A percentile compares a stretch with the other conserved stretches of the same genome.
These are phyloP conservation scores for Entomobrya proxima DNA, from an alignment of 2,888 invertebrate species.

Conservation along the genomic window DNA sequence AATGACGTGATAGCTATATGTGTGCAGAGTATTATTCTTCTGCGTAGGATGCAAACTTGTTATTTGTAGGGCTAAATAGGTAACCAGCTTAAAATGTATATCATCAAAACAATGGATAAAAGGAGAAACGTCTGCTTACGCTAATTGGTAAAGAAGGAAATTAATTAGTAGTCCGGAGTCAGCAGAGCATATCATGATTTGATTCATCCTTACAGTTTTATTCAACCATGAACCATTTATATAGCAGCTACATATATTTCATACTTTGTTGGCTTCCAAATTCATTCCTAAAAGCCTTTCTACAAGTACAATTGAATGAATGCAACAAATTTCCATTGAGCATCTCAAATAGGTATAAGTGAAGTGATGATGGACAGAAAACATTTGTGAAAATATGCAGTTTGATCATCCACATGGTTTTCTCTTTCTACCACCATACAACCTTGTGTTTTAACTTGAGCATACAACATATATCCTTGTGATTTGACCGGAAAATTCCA, in stretches of 20 bases:
- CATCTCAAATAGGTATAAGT: too few species aligned
- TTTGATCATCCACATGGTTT: background rate
- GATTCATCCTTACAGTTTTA: background rate
- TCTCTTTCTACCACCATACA: background rate
- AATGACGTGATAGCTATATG: background rate
- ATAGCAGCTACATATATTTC: background rate
- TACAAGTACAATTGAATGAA: too few species aligned
- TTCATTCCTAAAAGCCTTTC: too few species aligned
- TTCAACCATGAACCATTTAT: background rate
- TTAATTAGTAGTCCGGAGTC: slow-evolving; percentile 34
- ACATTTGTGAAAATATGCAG: background rate
- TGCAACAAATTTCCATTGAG: too few species aligned
- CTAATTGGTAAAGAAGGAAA: slow-evolving; percentile 39
- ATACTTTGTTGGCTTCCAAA: too few species aligned
- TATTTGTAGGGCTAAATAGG: background rate
- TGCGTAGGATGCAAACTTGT: background rate
- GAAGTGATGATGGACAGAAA: background rate
- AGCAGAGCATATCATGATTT: slow-evolving; percentile 15
- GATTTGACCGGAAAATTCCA: background rate
- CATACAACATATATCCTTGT: background rate
- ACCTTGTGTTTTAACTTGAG: background rate
- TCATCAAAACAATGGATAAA: slow-evolving; percentile 9
- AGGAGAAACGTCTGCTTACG: slow-evolving; percentile 14
- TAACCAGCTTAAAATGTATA: background rate
- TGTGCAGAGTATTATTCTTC: background rate